phyloP scores from a whole-genome alignment of 2,888 invertebrate species.

The Glaucopsyche alexis region DNA sequence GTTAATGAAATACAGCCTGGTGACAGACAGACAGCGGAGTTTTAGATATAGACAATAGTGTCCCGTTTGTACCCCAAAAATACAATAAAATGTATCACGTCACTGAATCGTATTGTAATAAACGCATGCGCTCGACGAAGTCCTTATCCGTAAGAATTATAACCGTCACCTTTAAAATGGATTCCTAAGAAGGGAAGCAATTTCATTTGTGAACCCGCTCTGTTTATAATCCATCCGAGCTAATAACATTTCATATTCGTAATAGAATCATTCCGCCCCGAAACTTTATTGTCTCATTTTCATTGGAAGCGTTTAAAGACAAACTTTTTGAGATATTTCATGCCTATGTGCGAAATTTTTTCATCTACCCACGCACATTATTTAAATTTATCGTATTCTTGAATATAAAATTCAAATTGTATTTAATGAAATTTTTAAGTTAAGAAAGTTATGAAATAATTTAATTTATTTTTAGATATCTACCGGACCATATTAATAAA shows the following conservation, averaged over 20 bases:
- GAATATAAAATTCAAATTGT: neutral
- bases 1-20: no score
- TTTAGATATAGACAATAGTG: no score
- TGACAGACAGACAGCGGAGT: no score
- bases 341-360: slow-evolving; percentile 40
- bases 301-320: slow-evolving; percentile 78
- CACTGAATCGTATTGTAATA: slow-evolving; percentile 45
- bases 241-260: slow-evolving; percentile 81
- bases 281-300: slow-evolving; percentile 80
- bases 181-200: slow-evolving; percentile 78
- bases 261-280: slow-evolving; percentile 78
- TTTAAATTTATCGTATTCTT: neutral
- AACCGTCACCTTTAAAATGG: slow-evolving; percentile 77
- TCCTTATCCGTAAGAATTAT: slow-evolving; percentile 76
- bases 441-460: neutral
- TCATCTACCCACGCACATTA: neutral
- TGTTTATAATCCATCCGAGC: slow-evolving; percentile 79
- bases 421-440: neutral
- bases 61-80: neutral
- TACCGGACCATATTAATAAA: no score
- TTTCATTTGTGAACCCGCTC: slow-evolving; percentile 79
- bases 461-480: no score
- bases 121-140: slow-evolving; percentile 68
- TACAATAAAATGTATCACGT: slow-evolving; percentile 31
- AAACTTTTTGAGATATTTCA: slow-evolving; percentile 74